phyloP scores from a whole-genome alignment of 2,797 vertebrate genomes.

The Pogonophryne albipinna region DNA sequence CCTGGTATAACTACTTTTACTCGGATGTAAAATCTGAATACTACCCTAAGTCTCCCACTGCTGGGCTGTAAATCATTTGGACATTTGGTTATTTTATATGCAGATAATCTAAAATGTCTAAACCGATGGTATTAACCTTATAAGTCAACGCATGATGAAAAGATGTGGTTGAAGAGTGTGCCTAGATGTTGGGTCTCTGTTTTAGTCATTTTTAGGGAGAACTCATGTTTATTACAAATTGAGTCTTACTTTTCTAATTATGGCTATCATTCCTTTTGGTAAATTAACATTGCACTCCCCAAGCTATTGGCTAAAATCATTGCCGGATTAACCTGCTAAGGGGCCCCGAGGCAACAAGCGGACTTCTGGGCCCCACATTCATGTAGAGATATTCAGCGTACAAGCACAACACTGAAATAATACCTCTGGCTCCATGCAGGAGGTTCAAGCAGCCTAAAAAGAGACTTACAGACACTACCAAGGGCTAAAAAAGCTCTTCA shows the following conservation, averaged over 20 bases:
- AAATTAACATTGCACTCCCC: not conserved
- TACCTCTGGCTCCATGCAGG: not conserved
- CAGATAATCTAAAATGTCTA: slow-evolving; percentile 4
- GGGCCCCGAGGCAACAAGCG: slow-evolving; percentile 18
- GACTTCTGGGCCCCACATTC: not conserved
- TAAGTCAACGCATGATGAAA: not conserved
- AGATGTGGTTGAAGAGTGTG: not conserved
- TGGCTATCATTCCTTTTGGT: slow-evolving; percentile 1
- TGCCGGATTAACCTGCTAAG: slow-evolving; percentile 7
- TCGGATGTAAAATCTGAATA: no score
- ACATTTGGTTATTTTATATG: not conserved
- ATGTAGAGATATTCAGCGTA: slow-evolving; percentile 3
- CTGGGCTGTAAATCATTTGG: not conserved
- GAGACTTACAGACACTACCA: no score
- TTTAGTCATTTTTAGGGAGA: not conserved
- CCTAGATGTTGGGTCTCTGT: not conserved
- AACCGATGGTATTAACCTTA: not conserved
- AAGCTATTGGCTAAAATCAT: not conserved
- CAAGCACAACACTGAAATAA: slow-evolving; percentile 4
- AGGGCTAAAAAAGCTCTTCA: not conserved
- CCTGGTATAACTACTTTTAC: no score
- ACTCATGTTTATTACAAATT: not conserved
- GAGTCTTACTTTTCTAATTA: not conserved
- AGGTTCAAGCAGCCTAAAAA: not conserved
- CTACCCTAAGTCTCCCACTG: no score